Percentiles rank a stretch among this genome's conserved stretches.
Evolutionary conservation across 2,797 vertebrate genomes (phyloP).

Genomic region (Margarornis squamiger): DNA sequence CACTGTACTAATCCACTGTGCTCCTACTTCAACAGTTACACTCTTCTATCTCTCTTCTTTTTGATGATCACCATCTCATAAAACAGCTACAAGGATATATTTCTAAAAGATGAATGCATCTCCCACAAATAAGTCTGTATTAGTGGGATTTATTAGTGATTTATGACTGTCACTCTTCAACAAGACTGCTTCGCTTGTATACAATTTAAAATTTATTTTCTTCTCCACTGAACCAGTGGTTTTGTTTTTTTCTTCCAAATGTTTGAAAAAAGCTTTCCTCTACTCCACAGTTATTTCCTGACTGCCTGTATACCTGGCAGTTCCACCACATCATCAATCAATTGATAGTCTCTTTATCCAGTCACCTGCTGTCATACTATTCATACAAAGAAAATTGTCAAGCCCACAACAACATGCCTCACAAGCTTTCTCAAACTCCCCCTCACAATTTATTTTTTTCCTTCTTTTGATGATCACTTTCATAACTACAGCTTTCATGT

Average conservation of each 20-base stretch:
- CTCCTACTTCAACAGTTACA: neutral
- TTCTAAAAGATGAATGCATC: neutral
- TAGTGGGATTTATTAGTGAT: neutral
- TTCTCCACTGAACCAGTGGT: neutral
- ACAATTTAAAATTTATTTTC: neutral
- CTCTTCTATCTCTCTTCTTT: neutral
- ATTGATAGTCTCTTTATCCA: neutral
- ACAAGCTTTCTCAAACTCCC: neutral
- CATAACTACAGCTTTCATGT: constrained; percentile 47
- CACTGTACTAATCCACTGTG: neutral
- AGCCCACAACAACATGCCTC: neutral
- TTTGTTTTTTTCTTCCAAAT: neutral
- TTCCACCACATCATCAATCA: neutral
- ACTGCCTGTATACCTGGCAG: neutral
- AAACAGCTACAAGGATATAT: neutral
- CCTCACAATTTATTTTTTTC: neutral
- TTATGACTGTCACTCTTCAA: neutral
- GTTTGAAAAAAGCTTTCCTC: neutral
- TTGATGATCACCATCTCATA: neutral
- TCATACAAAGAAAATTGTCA: neutral
- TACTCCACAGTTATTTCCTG: neutral
- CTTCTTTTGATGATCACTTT: constrained; percentile 38
- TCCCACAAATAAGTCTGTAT: neutral
- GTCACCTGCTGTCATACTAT: neutral
- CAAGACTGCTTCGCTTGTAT: neutral